Evolutionary conservation across 2,888 invertebrate species (phyloP), one percentile per base, ranked within the genome.

Genomic region (Drosophila demipolita): DNA sequence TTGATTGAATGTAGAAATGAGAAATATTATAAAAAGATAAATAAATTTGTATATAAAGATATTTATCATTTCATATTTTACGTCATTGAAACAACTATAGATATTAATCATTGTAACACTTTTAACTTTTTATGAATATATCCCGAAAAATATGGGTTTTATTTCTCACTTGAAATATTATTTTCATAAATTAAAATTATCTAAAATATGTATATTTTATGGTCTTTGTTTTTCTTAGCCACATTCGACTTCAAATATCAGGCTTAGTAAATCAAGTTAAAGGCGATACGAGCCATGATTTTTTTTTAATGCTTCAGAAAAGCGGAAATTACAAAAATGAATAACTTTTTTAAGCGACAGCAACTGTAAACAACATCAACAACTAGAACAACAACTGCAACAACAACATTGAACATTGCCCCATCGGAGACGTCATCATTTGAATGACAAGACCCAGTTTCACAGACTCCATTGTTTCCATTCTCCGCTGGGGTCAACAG

Each of bases 221-320:
- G 40, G n/a, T 40, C 9, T 40, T 7, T 4, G 9, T 40, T 40
- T n/a, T n/a, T 9, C n/a, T 40, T 2, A 9, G n/a, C 9, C n/a
- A n/a, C n/a, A 40, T 4, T 9, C 17, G 9, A 40, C 4, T 35
- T 11, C 3, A 17, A 17, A 17, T 38, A 8, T 17, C 8, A 17
- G 17, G 8, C 17, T 38, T 38, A n/a, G 40, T 9, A n/a, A 40
- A n/a, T 29, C 29, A 29, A 29, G 29, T 29, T 29, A 29, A 26
- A 26, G 26, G 26, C 29, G 29, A 29, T 40, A 9, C n/a, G 29
- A 4, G 4, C 12, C 12, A 23, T 20, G 45, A 45, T 23, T 45
- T 45, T 20, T 7, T 50, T 48, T 54, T 40, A 71, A 70, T 58
- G 62, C 58, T 55, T 73, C 52, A 66, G 61, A 58, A 60, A 76